Base-by-base conservation (phyloP, 2,113 vertebrate genomes). In the Vidua macroura region DNA sequence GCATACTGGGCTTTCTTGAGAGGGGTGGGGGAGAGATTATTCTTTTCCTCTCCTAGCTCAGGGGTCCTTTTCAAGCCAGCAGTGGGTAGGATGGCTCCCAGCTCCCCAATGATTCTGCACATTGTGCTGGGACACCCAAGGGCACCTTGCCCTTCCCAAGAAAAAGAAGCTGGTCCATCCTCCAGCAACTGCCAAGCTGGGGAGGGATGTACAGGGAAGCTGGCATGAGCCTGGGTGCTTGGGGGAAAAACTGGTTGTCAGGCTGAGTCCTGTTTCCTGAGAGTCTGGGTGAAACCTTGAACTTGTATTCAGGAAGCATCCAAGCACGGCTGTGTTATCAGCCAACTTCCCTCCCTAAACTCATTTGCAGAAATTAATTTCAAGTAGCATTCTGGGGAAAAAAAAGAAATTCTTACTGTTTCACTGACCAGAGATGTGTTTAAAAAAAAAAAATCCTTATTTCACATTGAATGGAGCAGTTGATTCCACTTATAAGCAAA, bases 391-490 rank as follows among this genome's bases (percentile, higher is more conserved):
- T 75, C 53, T 60, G 37, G 3, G 35, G 35, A 35, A 39, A 48
- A 44, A 49, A 51, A 59, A 52, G 3, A 70, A 66, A 74, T 55
- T 78, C 46, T 88, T 83, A 33, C 28, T 51, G 62, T 74, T 87
- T 93, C 82, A 93, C 44, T 76, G 58, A 83, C 67, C 59, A 80
- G 46, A 74, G 52, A 67, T 31, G 39, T 37, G 83, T 56, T 64
- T 8, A 5, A 46, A 81, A 70, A 63, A 86, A 37, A 31, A 31
- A 59, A 78, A 39, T 33, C 33, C 43, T 72, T 91, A 83, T 92
- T 92, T 95, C 33, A 33, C 10, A 15, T 90, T 77, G 88, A 93
- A 74, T 33, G 46, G 70, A 92, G 75, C 72, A 43, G 35, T 91
- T 39, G 1, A n/a, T 58, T 87, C 67, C 52, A 25, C 41, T 93